phyloP scores from a whole-genome alignment of 2,888 invertebrate genomes.

The Spodoptera picta region DNA sequence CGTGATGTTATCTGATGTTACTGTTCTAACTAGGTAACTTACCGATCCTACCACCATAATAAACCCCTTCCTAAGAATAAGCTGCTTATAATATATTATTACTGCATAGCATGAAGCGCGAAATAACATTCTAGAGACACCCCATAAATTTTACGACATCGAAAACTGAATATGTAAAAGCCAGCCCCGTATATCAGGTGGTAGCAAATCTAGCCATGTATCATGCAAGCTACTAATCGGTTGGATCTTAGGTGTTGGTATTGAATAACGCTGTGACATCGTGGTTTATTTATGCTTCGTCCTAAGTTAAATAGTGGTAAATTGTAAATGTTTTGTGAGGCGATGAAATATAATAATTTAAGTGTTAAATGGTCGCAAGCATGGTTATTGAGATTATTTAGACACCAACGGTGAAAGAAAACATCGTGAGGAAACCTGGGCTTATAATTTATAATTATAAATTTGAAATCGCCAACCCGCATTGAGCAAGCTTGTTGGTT shows the following conservation, averaged over 20 bases:
- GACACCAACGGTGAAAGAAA: too few species aligned
- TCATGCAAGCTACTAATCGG: constrained; percentile 31
- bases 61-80: too few species aligned
- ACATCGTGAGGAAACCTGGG: too few species aligned
- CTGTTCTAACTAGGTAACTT: neutral
- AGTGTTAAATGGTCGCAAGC: too few species aligned
- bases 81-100: neutral
- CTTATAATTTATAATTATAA: too few species aligned
- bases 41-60: neutral
- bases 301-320: too few species aligned
- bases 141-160: constrained; percentile 17
- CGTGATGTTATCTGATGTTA: too few species aligned
- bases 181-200: constrained; percentile 25
- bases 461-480: too few species aligned
- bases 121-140: neutral
- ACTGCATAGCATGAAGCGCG: neutral
- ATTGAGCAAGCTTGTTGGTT: too few species aligned
- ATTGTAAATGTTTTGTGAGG: too few species aligned
- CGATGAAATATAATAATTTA: too few species aligned
- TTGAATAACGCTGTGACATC: constrained; percentile 34
- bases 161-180: constrained; percentile 45
- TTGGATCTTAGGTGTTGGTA: constrained; percentile 30
- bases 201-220: constrained; percentile 27
- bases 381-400: too few species aligned
- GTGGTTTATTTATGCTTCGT: constrained; percentile 9